Evolutionary conservation across 2,113 vertebrate genomes (phyloP).

Genomic region (Nothobranchius kuhntae): DNA sequence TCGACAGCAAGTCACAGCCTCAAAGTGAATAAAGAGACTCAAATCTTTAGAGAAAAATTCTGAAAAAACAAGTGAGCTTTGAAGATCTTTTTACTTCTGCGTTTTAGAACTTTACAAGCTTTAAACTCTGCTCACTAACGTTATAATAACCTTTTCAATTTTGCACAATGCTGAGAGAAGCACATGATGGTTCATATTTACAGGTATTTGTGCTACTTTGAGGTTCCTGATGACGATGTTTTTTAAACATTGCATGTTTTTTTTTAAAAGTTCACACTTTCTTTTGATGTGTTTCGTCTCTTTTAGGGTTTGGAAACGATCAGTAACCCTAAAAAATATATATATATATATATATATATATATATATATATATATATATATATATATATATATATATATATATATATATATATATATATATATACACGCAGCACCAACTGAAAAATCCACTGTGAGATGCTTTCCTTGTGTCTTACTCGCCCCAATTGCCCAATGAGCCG

Average conservation of each 20-base stretch:
- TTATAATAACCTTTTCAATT: neutral
- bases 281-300: neutral
- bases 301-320: neutral
- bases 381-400: too few species aligned
- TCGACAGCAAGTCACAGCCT: neutral
- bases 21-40: neutral
- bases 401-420: too few species aligned
- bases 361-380: too few species aligned
- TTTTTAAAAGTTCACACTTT: neutral
- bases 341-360: too few species aligned
- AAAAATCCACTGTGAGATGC: too few species aligned
- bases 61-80: constrained; percentile 5
- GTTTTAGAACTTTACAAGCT: neutral
- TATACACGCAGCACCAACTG: too few species aligned
- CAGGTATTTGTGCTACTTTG: too few species aligned
- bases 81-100: constrained; percentile 1
- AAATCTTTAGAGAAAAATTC: constrained; percentile 6
- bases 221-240: neutral
- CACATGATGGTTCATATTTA: neutral
- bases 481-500: too few species aligned
- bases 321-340: too few species aligned
- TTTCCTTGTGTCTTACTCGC: too few species aligned
- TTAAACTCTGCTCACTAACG: too few species aligned
- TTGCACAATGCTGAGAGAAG: neutral
- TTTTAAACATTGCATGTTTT: neutral